phyloP scores from a whole-genome alignment of 2,113 vertebrate species.

The Tenrec ecaudatus region DNA sequence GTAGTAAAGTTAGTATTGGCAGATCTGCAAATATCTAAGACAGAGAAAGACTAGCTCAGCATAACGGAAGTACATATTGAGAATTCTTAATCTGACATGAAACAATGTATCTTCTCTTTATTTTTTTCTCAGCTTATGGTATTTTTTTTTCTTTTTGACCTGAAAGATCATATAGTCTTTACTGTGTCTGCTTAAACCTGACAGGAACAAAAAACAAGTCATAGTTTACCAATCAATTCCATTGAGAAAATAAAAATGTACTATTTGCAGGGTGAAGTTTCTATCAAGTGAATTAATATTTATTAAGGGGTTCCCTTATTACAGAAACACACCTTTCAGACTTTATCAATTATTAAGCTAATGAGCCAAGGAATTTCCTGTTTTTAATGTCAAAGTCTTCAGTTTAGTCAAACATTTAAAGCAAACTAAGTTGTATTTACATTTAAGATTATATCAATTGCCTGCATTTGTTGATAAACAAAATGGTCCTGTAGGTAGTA shows the following conservation, averaged over 20 bases:
- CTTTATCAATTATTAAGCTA: not conserved
- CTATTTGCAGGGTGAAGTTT: not conserved
- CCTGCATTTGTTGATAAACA: not conserved
- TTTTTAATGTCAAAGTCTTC: not conserved
- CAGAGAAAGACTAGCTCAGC: constrained; percentile 40
- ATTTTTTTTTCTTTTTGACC: not conserved
- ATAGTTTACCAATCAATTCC: not conserved
- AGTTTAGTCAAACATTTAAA: not conserved
- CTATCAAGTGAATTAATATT: constrained; percentile 40
- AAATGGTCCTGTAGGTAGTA: not conserved
- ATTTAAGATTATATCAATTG: not conserved
- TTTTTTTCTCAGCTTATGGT: constrained; percentile 36
- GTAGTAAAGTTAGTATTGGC: constrained; percentile 25
- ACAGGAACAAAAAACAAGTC: not conserved
- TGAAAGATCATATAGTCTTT: not conserved
- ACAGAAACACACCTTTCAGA: not conserved
- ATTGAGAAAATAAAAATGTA: not conserved
- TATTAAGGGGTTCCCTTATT: not conserved
- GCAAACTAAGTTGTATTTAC: constrained; percentile 18
- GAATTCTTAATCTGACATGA: not conserved
- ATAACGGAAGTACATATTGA: constrained; percentile 40
- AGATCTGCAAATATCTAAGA: constrained; percentile 59
- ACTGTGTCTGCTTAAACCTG: not conserved
- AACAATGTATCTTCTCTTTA: constrained; percentile 6
- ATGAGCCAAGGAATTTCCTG: not conserved